Evolutionary conservation across 2,797 vertebrate species (phyloP).

Genomic region (Danio jaintianensis): DNA sequence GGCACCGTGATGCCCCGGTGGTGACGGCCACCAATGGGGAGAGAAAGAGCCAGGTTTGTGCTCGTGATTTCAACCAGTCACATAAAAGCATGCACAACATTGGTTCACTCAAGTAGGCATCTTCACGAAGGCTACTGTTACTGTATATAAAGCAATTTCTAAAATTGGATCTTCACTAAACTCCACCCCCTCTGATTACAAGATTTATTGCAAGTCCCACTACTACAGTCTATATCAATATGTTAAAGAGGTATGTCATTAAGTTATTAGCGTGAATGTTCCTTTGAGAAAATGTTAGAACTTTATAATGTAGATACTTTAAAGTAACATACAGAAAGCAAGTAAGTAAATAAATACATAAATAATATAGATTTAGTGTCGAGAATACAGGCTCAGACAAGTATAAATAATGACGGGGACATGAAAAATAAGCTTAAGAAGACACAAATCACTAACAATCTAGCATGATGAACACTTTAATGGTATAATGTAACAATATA

Average conservation of each 20-base stretch:
- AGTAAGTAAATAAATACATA: too few species aligned
- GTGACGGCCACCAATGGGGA: constrained; percentile 83
- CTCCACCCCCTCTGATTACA: neutral
- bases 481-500: too few species aligned
- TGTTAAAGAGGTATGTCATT: neutral
- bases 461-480: too few species aligned
- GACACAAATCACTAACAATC: too few species aligned
- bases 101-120: neutral
- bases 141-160: neutral
- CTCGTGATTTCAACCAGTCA: constrained; percentile 34
- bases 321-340: too few species aligned
- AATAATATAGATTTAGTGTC: too few species aligned
- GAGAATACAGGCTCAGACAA: too few species aligned
- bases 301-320: too few species aligned
- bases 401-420: too few species aligned
- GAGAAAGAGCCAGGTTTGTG: constrained; percentile 91
- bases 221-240: neutral
- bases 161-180: neutral
- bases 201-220: neutral
- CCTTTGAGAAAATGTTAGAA: too few species aligned
- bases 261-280: too few species aligned
- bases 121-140: neutral
- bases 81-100: constrained; percentile 17
- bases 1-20: constrained; percentile 75
- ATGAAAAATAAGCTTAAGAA: too few species aligned